Base-by-base conservation (phyloP, 2,797 vertebrate species). In the Buphagus erythrorhynchus region DNA sequence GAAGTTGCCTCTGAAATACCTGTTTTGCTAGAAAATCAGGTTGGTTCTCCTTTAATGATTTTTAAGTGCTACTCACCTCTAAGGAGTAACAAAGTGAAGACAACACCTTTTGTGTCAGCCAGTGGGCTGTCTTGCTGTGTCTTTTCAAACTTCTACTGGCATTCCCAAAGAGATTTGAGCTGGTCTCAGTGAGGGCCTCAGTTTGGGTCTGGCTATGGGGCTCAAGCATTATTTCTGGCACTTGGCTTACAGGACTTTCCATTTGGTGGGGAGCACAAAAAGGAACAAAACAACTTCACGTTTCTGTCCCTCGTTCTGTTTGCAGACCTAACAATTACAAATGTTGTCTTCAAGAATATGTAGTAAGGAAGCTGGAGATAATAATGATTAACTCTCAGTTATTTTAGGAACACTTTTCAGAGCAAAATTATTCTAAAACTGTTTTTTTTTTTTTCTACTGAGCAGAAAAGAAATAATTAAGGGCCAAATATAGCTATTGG, bases 381-480 rank as follows among this genome's bases (percentile, higher is more conserved):
- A 81, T 81, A 63, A 86, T 91, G 66, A 86, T 88, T 84, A 88
- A 66, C 42, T 88, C 76, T 66, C 68, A 78, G 1, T 93, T 94
- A 91, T 86, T 93, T 86, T 79, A 84, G 78, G 51, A 54, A 67
- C 45, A 26, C 54, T 91, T 92, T 55, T 63, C 63, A 69, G 58
- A 90, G 58, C 58, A 73, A 85, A 94, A 20, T 75, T 42, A 91
- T 91, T 80, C 68, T 76, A 72, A 82, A 90, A 48, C 31, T 0
- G 0, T 51, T 78, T 86, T 81, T 86, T 86, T 88, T 90, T 61
- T 54, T n/a, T n/a, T n/a, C 45, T 88, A 4, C 76, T 59, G 62
- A 90, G 66, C 42, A 79, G 85, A 77, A 93, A 90, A 93, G 31
- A 96, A 93, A 80, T 86, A 92, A 95, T 91, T 83, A 65, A 57